phyloP scores from a whole-genome alignment of 2,113 vertebrate species.

The Austrofundulus limnaeus region DNA sequence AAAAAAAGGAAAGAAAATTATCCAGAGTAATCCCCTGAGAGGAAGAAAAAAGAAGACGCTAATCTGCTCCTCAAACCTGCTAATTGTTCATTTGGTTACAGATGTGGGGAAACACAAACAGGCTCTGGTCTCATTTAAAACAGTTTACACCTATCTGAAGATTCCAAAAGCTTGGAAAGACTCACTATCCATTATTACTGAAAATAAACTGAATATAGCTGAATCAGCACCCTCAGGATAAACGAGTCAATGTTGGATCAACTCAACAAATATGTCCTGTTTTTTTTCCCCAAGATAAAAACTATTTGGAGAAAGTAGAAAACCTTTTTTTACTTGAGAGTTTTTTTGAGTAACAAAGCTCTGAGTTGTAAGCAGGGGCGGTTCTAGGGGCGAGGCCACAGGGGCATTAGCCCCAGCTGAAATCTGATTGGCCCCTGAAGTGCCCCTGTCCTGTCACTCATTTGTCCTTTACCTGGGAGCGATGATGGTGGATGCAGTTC shows the following conservation, averaged over 20 bases:
- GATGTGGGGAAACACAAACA: slow-evolving; percentile 50
- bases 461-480: too few species aligned
- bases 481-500: too few species aligned
- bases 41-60: slow-evolving; percentile 33
- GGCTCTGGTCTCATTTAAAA: slow-evolving; percentile 28
- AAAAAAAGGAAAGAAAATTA: slow-evolving; percentile 43
- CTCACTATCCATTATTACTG: slow-evolving; percentile 22
- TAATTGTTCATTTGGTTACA: slow-evolving; percentile 71
- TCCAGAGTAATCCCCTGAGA: slow-evolving; percentile 44
- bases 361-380: too few species aligned
- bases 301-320: slow-evolving; percentile 4
- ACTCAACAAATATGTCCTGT: slow-evolving; percentile 7
- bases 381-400: too few species aligned
- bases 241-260: slow-evolving; percentile 9
- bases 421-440: too few species aligned
- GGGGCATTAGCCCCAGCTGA: too few species aligned
- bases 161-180: slow-evolving; percentile 24
- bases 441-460: too few species aligned
- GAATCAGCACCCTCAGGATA: not conserved
- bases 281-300: not conserved
- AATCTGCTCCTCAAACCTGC: slow-evolving; percentile 61
- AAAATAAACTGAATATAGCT: slow-evolving; percentile 30
- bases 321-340: not conserved
- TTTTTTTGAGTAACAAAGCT: slow-evolving; percentile 5
- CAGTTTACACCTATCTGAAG: slow-evolving; percentile 41